Conservation (phyloP, 2,888 invertebrate genomes). For the Crocallis elinguaria region DNA sequence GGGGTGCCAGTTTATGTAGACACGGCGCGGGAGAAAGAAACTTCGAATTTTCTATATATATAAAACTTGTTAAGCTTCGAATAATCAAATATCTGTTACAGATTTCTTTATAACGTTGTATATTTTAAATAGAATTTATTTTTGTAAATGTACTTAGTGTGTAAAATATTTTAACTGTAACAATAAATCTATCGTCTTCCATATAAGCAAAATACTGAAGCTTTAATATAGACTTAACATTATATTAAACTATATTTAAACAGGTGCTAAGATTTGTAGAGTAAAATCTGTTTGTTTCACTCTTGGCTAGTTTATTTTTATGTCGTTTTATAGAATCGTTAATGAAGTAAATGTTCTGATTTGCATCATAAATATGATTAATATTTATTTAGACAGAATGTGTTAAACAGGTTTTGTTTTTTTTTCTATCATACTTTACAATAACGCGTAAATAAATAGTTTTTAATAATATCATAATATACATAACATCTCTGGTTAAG, state of each 20-base stretch:
- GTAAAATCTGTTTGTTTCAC: not conserved
- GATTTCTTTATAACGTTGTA: not conserved
- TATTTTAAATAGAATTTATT: not conserved
- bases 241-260: conserved; percentile 46
- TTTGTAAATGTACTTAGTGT: not conserved
- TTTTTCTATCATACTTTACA: not conserved
- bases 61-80: too few relatives aligned
- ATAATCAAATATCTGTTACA: too few relatives aligned
- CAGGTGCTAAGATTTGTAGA: conserved; percentile 48
- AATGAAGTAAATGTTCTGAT: not conserved
- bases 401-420: not conserved
- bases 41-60: too few relatives aligned
- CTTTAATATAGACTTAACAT: conserved; percentile 72
- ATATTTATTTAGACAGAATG: not conserved
- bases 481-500: not conserved
- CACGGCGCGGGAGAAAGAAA: too few relatives aligned
- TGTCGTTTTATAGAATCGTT: too few relatives aligned
- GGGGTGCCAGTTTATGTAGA: too few relatives aligned
- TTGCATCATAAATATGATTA: not conserved
- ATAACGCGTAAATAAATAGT: too few relatives aligned
- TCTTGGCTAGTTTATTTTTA: not conserved
- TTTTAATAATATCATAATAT: too few relatives aligned
- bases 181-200: conserved; percentile 65
- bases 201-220: conserved; percentile 67
- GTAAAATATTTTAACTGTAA: conserved; percentile 28